These are phyloP conservation scores for Nebria brevicollis DNA, from an alignment of 2,888 invertebrate genomes.

Conservation along the genomic window DNA sequence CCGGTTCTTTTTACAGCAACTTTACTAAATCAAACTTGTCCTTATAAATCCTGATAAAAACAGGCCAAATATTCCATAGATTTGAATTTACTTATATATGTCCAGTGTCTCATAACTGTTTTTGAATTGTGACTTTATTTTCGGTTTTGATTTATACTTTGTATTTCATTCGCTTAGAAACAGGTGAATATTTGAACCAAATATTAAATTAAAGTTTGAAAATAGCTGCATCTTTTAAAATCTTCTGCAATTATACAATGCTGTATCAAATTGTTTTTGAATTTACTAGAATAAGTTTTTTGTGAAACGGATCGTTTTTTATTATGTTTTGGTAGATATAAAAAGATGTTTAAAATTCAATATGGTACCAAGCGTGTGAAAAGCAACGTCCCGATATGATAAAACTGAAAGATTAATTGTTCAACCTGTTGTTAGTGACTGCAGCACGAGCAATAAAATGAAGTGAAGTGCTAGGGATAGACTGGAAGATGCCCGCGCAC, in stretches of 20 bases:
- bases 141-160: not conserved
- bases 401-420: conserved; percentile 29
- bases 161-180: too few species aligned
- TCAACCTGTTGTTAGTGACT: conserved; percentile 23
- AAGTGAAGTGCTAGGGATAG: conserved; percentile 20
- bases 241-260: too few species aligned
- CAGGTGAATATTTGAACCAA: too few species aligned
- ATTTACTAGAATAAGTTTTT: too few species aligned
- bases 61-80: not conserved
- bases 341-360: not conserved
- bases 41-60: not conserved
- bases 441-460: conserved; percentile 19
- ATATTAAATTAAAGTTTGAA: too few species aligned
- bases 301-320: too few species aligned
- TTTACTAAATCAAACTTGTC: not conserved
- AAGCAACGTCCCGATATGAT: conserved; percentile 9
- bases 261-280: too few species aligned
- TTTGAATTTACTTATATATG: not conserved
- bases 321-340: too few species aligned
- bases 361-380: not conserved
- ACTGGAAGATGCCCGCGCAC: conserved; percentile 8
- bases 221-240: too few species aligned
- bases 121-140: not conserved
- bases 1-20: not conserved
- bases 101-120: not conserved